A percentile compares a stretch with the other conserved stretches of the same genome.
These are phyloP conservation scores for Eristalis arbustorum DNA, from an alignment of 2,888 invertebrate species.

Conservation along the genomic window DNA sequence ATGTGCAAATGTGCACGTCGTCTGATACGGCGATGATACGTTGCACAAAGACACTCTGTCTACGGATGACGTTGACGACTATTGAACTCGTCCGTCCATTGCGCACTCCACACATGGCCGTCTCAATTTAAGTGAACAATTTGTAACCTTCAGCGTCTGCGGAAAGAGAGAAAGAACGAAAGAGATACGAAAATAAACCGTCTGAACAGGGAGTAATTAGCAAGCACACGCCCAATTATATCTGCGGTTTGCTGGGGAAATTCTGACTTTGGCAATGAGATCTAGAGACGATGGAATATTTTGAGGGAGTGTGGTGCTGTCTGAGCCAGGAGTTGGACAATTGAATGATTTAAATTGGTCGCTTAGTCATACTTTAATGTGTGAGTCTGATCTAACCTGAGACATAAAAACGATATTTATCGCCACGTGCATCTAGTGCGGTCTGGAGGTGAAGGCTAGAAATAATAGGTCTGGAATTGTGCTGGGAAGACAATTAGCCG, in stretches of 20 bases:
- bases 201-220: slow-evolving; percentile 18
- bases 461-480: neutral
- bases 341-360: neutral
- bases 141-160: slow-evolving; percentile 42
- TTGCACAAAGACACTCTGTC: slow-evolving; percentile 1
- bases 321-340: neutral
- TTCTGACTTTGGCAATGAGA: slow-evolving; percentile 19
- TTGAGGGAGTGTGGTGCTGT: neutral
- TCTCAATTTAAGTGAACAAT: slow-evolving; percentile 36
- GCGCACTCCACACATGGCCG: slow-evolving; percentile 31
- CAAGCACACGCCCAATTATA: slow-evolving; percentile 16
- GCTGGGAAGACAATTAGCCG: neutral
- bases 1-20: neutral
- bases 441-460: neutral
- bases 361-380: neutral
- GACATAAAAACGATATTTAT: neutral
- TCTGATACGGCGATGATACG: neutral
- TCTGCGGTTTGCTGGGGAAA: neutral
- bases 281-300: neutral
- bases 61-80: neutral
- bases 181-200: slow-evolving; percentile 7
- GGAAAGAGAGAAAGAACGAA: neutral
- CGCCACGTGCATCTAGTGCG: neutral
- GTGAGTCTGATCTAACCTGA: neutral
- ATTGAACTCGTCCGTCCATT: slow-evolving; percentile 26